Base-by-base conservation (phyloP, 2,113 vertebrate genomes). In the Columba livia region DNA sequence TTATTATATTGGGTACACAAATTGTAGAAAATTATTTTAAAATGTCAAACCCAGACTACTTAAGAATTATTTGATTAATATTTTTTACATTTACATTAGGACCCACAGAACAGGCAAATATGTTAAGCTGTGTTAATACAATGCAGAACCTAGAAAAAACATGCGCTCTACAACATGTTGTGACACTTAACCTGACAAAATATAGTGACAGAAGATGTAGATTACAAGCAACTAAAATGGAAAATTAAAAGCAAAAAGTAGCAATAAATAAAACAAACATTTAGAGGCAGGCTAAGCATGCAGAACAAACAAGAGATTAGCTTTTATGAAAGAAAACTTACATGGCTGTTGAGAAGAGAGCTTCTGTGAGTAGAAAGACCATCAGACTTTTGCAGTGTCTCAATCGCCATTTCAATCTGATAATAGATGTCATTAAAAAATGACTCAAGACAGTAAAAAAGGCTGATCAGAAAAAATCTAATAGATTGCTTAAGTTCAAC, bases 391-490 rank as follows among this genome's bases (percentile, higher is more conserved):
- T 98, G 98, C 95, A 98, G 98, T 95, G 98, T 98, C 97, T 98
- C 98, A 98, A 98, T 98, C 97, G 98, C 98, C 98, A 98, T 98
- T 97, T 98, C 98, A 98, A 98, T 98, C 98, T 98, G 97, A 98
- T 98, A 98, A 98, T 98, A 98, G 96, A 98, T 97, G 97, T 98
- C 97, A 98, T 98, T 98, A 98, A 97, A 98, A 98, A 97, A 97
- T 62, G 90, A 97, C 98, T 98, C 97, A 98, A 98, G 96, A 98
- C 96, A 98, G 97, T 97, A 97, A 97, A 97, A 98, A 97, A 97
- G 85, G 96, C 94, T 97, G 89, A 97, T 96, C 95, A 98, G 78
- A 98, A 97, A 98, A 97, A 97, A 89, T 97, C 74, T 96, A 91
- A 97, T 94, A 96, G 93, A 94, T 90, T 96, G 51, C 70, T 94